Base-by-base conservation (phyloP, 2,888 invertebrate genomes). In the Caenorhabditis sp. region DNA sequence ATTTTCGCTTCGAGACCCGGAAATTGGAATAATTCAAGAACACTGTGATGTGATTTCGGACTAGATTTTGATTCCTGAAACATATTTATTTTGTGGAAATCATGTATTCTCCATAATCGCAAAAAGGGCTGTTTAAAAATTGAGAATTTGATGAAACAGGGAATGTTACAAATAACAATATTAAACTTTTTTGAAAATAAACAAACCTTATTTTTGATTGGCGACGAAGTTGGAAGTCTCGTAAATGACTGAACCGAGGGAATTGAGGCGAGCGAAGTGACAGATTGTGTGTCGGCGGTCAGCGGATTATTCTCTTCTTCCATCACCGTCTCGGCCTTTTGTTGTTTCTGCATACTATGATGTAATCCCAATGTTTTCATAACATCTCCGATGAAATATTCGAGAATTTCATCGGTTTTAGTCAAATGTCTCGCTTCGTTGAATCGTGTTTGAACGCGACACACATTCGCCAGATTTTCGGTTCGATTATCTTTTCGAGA, bases 11-110 rank as follows among this genome's bases (percentile, higher is more conserved):
- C 81, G 8, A 86, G 67, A 8, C 84, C 78, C 4, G 86, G 85
- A 60, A 86, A 84, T 37, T 83, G 83, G 79, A 86, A 86, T 10
- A 86, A 76, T 53, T 84, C 83, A 57, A 84, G 61, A 1, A 84
- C 82, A 31, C 37, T 68, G 58, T 78, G 81, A 8, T 68, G 65
- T 6, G 68, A 62, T 58, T 55, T 37, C 51, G 67, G 36, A 31
- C 51, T 37, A 5, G 59, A 3, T 19, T 60, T 63, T 19, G 62
- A 55, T 19, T 50, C 59, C 65, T 69, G 58, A 27, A 62, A 58
- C n/a, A n/a, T n/a, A n/a, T n/a, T n/a, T n/a, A n/a, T n/a, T n/a
- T n/a, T n/a, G n/a, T n/a, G n/a, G n/a, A n/a, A n/a, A n/a, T n/a
- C n/a, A n/a, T n/a, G n/a, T n/a, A n/a, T n/a, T n/a, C n/a, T n/a